Evolutionary conservation across 37 sponge, comb jelly and placozoan genomes (phyloP), one percentile per base, ranked within the genome.

Genomic region (Mnemiopsis leidyi): DNA sequence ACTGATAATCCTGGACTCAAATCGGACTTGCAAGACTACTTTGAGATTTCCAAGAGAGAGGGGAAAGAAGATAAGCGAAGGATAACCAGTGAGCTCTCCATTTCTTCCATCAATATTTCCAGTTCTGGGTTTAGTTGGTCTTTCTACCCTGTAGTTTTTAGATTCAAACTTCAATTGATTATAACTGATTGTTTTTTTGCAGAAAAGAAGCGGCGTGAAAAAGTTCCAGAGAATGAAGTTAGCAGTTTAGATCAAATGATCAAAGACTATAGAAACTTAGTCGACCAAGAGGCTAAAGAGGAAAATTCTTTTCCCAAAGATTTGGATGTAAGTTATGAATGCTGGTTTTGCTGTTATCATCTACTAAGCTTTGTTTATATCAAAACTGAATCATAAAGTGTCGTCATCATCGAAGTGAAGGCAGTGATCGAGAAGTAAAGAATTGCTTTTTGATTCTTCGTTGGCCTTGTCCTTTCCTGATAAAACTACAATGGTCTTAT

Each of bases 1-100:
- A 85, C 90, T 38, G 90, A 85, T 39, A 85, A 85, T 28, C 90
- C 90, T 5, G 90, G 90, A 1, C 61, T 85, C n/a, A 85, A 85
- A 26, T 36, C 33, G 18, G 90, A 85, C 36, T 37, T 85, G n/a
- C 61, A 85, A 39, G 40, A 40, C 3, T 85, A 85, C 25, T 85
- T 85, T 25, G n/a, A 85, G 36, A 37, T 39, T 23, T 29, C 90
- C 0, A 85, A 33, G 25, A 38, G 2, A 39, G 24, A 39, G 30
- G 90, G 90, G 21, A 38, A 48, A 13, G 61, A 48, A 13, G 61
- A 48, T 13, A 48, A 48, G 13, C 5, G 61, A 13, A 48, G 61
- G 13, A 48, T 48, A 48, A 48, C 5, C 61, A 48, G 61, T 48
- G 61, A 48, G 61, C 13, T 48, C 13, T 48, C n/a, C n/a, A n/a